Conservation (phyloP, 2,797 vertebrate genomes). For the Myotis vivesi region DNA sequence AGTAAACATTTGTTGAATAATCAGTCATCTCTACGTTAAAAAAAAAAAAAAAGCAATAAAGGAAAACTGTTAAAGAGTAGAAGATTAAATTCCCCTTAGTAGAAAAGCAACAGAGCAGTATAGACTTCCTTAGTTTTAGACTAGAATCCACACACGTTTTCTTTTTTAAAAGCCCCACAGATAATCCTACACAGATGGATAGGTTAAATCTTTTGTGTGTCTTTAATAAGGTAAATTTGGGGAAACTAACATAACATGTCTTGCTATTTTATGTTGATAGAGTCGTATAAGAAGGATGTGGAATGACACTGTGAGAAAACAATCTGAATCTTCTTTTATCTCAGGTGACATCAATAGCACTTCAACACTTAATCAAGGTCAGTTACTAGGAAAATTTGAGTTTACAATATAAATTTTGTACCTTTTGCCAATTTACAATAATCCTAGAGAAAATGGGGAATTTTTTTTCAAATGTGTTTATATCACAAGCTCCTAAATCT, state of each 20-base stretch:
- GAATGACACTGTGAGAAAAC: constrained; percentile 99
- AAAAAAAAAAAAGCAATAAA: background rate
- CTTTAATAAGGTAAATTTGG: constrained; percentile 3
- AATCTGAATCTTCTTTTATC: constrained; percentile 99
- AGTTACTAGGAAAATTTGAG: constrained; percentile 87
- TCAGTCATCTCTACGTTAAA: background rate
- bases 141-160: constrained; percentile 35
- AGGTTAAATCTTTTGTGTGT: constrained; percentile 34
- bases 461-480: constrained; percentile 56
- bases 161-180: background rate
- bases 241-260: constrained; percentile 63
- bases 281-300: constrained; percentile 99
- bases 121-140: constrained; percentile 35
- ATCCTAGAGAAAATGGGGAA: constrained; percentile 66
- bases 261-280: constrained; percentile 89
- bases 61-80: background rate
- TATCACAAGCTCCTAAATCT: constrained; percentile 80
- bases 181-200: background rate
- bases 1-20: background rate
- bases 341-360: constrained; percentile 99
- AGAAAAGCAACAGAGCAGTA: background rate
- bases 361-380: constrained; percentile 99
- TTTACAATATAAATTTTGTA: constrained; percentile 79
- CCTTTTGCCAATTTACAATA: constrained; percentile 73
- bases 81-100: constrained; percentile 31